Conservation (phyloP, 2,113 vertebrate species). For the Apaloderma vittatum region DNA sequence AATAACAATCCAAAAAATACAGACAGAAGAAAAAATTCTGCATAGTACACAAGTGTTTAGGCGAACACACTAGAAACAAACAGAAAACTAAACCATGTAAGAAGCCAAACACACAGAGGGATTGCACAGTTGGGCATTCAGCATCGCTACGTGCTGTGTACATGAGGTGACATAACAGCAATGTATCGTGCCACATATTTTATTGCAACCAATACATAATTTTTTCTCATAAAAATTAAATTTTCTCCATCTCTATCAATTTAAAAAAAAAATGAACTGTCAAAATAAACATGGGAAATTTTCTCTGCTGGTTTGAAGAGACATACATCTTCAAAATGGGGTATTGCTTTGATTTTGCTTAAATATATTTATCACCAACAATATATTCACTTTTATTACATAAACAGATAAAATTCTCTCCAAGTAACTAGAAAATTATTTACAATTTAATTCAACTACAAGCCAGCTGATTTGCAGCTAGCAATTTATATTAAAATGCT, state of each 20-base stretch:
- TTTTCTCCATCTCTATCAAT: neutral
- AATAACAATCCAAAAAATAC: neutral
- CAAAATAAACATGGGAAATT: neutral
- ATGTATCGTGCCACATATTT: neutral
- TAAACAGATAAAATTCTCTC: neutral
- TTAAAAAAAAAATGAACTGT: neutral
- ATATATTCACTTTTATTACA: neutral
- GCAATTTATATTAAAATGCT: neutral
- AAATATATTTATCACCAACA: neutral
- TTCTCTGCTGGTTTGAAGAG: neutral
- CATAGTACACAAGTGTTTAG: neutral
- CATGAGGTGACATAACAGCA: neutral
- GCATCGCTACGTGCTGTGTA: accelerated
- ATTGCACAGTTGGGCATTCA: neutral
- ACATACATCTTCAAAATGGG: neutral
- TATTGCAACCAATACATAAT: neutral
- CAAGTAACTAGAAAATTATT: neutral
- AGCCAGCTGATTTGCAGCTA: neutral
- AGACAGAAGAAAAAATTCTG: neutral
- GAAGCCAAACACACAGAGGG: neutral
- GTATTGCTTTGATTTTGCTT: neutral
- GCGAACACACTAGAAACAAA: neutral
- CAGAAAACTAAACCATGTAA: neutral
- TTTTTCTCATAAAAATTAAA: neutral
- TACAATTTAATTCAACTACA: neutral